Conservation (phyloP, 2,113 vertebrate species). For the Pandion haliaetus region DNA sequence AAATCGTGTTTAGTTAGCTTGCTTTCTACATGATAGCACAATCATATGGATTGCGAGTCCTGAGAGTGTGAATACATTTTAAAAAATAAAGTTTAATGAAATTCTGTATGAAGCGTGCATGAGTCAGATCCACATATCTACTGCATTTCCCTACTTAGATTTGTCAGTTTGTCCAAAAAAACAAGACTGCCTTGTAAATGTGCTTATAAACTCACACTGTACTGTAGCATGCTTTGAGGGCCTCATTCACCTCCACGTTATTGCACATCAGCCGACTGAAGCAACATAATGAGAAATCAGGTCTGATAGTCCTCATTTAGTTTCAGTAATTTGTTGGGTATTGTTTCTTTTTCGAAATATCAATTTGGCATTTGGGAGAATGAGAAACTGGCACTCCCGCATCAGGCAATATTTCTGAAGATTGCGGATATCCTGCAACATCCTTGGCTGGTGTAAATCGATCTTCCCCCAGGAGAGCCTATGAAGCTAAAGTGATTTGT, state of each 20-base stretch:
- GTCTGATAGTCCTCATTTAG: not conserved
- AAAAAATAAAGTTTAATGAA: constrained; percentile 51
- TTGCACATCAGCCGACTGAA: not conserved
- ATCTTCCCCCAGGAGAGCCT: not conserved
- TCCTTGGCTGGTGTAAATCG: not conserved
- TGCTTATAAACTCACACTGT: not conserved
- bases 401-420: not conserved
- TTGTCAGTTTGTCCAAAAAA: not conserved
- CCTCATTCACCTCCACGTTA: not conserved
- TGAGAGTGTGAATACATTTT: constrained; percentile 4
- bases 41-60: constrained; percentile 31
- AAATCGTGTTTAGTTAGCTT: not conserved
- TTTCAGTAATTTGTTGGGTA: not conserved
- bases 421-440: not conserved
- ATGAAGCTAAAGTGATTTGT: not conserved
- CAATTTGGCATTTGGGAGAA: not conserved
- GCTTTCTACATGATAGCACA: not conserved
- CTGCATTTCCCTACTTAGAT: not conserved
- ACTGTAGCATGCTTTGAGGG: not conserved
- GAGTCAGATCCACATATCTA: constrained; percentile 23
- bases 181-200: not conserved
- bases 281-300: not conserved
- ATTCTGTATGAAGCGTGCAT: not conserved
- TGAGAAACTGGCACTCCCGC: not conserved
- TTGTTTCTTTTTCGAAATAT: constrained; percentile 10